Conservation (phyloP, 2,888 invertebrate genomes). For the Lithophane leautieri region DNA sequence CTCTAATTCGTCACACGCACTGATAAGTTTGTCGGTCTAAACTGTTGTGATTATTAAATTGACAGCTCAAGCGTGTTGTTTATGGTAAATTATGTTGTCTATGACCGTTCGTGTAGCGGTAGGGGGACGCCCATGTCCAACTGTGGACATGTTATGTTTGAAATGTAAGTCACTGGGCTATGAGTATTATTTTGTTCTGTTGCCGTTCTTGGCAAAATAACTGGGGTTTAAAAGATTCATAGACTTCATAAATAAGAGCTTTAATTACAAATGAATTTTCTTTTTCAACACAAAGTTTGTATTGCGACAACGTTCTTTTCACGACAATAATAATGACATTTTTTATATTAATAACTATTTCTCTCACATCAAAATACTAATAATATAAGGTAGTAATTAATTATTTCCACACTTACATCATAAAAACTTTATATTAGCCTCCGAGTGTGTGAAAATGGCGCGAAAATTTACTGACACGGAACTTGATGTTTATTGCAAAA, state of each 20-base stretch:
- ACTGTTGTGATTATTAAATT: conserved; percentile 22
- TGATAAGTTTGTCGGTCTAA: conserved; percentile 5
- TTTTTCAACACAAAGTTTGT: not conserved
- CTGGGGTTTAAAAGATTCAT: not conserved
- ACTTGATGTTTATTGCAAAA: conserved; percentile 16
- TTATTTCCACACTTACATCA: not conserved
- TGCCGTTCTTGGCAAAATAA: not conserved
- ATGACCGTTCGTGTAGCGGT: conserved; percentile 25
- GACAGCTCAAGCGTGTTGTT: conserved; percentile 28
- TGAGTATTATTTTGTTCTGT: not conserved
- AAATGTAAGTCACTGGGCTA: conserved; percentile 13
- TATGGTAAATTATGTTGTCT: conserved; percentile 22
- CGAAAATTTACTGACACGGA: not conserved
- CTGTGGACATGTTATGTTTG: conserved; percentile 4
- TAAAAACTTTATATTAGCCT: not conserved
- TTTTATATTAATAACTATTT: not conserved
- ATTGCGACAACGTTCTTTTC: not conserved
- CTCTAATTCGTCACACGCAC: conserved; percentile 7
- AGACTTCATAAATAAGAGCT: not conserved
- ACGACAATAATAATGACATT: not conserved
- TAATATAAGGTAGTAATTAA: not conserved
- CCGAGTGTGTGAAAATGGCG: not conserved
- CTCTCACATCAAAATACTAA: not conserved
- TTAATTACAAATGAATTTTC: not conserved
- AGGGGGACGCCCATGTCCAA: conserved; percentile 6